Percentiles rank a stretch among this genome's conserved stretches.
These are phyloP conservation scores for Azemiops feae DNA, from an alignment of 2,113 vertebrate species.

Conservation along the genomic window DNA sequence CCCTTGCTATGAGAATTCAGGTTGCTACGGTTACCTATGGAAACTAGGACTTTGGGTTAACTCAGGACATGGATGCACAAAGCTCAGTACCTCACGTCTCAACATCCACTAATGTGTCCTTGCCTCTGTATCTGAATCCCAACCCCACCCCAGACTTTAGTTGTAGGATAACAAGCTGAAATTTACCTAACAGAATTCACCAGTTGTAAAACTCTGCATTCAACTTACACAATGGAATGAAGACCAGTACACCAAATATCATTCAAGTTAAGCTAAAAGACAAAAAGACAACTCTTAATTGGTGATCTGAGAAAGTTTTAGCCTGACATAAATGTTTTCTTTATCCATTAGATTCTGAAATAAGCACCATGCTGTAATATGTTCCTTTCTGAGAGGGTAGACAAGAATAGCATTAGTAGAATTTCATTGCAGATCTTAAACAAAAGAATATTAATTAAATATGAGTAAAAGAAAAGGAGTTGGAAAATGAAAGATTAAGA, in stretches of 20 bases:
- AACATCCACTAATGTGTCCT: background rate
- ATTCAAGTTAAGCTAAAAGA: background rate
- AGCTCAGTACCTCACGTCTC: background rate
- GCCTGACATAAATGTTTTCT: background rate
- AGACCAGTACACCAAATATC: background rate
- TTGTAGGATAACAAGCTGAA: background rate
- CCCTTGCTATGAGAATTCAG: conserved; percentile 5
- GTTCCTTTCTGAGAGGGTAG: background rate
- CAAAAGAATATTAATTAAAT: background rate
- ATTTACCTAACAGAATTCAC: fast-evolving
- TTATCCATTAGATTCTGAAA: background rate
- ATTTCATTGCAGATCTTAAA: background rate
- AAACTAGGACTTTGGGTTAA: conserved; percentile 46
- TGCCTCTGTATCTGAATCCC: background rate
- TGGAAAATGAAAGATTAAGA: background rate
- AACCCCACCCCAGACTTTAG: fast-evolving
- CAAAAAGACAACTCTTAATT: background rate
- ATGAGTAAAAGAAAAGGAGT: background rate
- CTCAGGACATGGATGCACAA: conserved; percentile 14
- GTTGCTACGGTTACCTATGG: conserved; percentile 50
- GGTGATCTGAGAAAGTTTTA: background rate
- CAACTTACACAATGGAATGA: fast-evolving
- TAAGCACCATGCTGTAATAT: background rate
- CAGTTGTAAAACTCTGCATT: background rate
- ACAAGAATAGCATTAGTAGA: background rate